These are phyloP conservation scores for Dicentrarchus labrax DNA, from an alignment of 2,113 vertebrate genomes.

Conservation along the genomic window DNA sequence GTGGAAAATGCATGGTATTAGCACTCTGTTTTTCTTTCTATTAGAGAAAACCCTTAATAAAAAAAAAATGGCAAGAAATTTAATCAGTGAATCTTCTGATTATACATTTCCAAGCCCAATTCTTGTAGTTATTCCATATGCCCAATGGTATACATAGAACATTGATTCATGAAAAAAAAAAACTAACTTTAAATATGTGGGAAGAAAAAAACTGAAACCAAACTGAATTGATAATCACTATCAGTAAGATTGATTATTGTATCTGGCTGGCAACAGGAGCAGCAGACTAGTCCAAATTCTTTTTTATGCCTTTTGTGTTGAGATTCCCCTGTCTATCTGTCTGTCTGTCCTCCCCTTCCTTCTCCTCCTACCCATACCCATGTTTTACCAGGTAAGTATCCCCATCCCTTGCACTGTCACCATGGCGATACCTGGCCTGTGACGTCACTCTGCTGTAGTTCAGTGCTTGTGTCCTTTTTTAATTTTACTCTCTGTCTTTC, in stretches of 20 bases:
- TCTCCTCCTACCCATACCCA: slow-evolving; percentile 66
- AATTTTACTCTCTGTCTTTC: slow-evolving; percentile 78
- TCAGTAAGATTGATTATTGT: slow-evolving; percentile 76
- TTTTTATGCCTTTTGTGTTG: slow-evolving; percentile 80
- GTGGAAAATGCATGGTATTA: background rate
- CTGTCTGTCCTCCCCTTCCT: slow-evolving; percentile 62
- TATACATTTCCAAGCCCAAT: slow-evolving; percentile 24
- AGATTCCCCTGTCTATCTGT: slow-evolving; percentile 79
- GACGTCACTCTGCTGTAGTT: slow-evolving; percentile 98
- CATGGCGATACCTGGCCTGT: slow-evolving; percentile 93
- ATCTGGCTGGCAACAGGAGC: slow-evolving; percentile 83
- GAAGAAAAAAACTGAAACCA: slow-evolving; percentile 83
- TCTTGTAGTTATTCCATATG: slow-evolving; percentile 63
- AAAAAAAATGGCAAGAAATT: background rate
- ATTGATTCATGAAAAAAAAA: slow-evolving; percentile 48
- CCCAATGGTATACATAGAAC: slow-evolving; percentile 83
- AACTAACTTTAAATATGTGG: slow-evolving; percentile 43
- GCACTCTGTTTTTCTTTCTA: background rate
- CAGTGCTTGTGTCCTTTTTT: slow-evolving; percentile 95
- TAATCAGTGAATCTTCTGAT: background rate
- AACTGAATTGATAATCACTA: slow-evolving; percentile 82
- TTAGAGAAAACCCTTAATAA: background rate
- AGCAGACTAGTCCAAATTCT: slow-evolving; percentile 85
- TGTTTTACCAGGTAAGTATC: slow-evolving; percentile 86
- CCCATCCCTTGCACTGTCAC: slow-evolving; percentile 91